Evolutionary conservation across 2,888 invertebrate species (phyloP).

Genomic region (Drosophila niveifrons): DNA sequence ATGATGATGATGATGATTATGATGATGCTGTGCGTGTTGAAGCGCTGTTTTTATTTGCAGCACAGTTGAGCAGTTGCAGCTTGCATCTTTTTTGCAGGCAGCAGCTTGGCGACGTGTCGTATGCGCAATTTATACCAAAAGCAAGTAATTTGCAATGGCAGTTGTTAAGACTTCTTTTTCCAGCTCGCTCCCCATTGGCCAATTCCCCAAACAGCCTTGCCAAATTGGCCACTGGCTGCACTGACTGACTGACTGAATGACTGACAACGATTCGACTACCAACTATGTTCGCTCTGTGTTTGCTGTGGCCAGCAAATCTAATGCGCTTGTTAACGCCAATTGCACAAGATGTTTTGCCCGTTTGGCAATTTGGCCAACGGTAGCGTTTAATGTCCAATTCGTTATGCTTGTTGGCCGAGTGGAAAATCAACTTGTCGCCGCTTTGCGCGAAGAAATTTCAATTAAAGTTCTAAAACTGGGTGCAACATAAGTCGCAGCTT

Average conservation of each 20-base stretch:
- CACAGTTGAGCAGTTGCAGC: conserved; percentile 41
- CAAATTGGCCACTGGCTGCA: conserved; percentile 76
- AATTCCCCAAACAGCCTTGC: conserved; percentile 79
- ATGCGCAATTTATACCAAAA: conserved; percentile 67
- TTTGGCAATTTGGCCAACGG: conserved; percentile 81
- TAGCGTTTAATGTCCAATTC: conserved; percentile 83
- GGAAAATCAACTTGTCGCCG: conserved; percentile 79
- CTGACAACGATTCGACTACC: conserved; percentile 8
- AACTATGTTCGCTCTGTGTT: conserved; percentile 1
- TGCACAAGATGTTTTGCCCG: conserved; percentile 59
- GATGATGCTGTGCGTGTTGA: conserved; percentile 75
- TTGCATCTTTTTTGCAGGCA: conserved; percentile 45
- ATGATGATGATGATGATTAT: neutral
- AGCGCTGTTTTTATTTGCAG: conserved; percentile 76
- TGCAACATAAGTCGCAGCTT: conserved; percentile 52
- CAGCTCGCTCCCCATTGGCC: conserved; percentile 42
- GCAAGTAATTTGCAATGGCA: conserved; percentile 75
- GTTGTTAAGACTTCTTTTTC: conserved; percentile 70
- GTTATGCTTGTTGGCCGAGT: conserved; percentile 66
- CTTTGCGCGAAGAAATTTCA: conserved; percentile 33
- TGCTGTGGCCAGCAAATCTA: conserved; percentile 67
- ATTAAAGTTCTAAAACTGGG: conserved; percentile 41
- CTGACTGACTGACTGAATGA: conserved; percentile 32
- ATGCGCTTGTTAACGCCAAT: conserved; percentile 82
- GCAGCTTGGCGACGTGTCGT: conserved; percentile 56